Evolutionary conservation across 92 coral and sea anemone genomes (phyloP).

Genomic region (Actinostola sp.): DNA sequence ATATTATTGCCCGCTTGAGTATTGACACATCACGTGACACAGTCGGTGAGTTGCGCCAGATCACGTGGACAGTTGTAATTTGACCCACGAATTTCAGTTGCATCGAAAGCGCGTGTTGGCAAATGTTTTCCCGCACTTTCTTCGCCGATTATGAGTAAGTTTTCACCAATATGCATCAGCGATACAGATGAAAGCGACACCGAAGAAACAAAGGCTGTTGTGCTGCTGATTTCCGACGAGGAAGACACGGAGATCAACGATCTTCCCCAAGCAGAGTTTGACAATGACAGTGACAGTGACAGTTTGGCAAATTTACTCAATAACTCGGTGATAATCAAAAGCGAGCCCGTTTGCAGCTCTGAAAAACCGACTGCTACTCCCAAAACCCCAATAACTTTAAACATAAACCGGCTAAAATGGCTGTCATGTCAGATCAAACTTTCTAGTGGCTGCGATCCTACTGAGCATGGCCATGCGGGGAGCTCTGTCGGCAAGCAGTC

Average conservation of each 20-base stretch:
- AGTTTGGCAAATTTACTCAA: not conserved
- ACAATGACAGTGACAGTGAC: not conserved
- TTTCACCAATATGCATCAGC: slow-evolving; percentile 21
- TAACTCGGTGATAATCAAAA: not conserved
- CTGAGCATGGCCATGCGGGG: too few species aligned
- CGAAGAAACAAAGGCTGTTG: not conserved
- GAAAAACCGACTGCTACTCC: not conserved
- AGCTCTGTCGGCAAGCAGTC: too few species aligned
- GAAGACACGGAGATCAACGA: not conserved
- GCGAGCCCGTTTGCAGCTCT: not conserved
- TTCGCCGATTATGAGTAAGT: slow-evolving; percentile 8
- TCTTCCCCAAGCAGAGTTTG: not conserved
- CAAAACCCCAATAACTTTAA: not conserved
- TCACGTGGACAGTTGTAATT: slow-evolving; percentile 3
- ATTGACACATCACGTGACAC: slow-evolving; percentile 3
- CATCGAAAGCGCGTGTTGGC: not conserved
- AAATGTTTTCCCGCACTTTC: not conserved
- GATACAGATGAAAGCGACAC: slow-evolving; percentile 16
- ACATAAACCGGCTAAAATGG: not conserved
- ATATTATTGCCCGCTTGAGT: too few species aligned
- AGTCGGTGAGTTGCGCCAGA: too few species aligned
- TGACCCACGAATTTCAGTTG: not conserved
- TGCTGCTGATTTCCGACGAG: slow-evolving; percentile 3
- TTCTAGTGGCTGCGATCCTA: too few species aligned
- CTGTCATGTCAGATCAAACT: not conserved